Evolutionary conservation across 92 coral and sea anemone genomes (phyloP).

Genomic region (Actinostola sp.): DNA sequence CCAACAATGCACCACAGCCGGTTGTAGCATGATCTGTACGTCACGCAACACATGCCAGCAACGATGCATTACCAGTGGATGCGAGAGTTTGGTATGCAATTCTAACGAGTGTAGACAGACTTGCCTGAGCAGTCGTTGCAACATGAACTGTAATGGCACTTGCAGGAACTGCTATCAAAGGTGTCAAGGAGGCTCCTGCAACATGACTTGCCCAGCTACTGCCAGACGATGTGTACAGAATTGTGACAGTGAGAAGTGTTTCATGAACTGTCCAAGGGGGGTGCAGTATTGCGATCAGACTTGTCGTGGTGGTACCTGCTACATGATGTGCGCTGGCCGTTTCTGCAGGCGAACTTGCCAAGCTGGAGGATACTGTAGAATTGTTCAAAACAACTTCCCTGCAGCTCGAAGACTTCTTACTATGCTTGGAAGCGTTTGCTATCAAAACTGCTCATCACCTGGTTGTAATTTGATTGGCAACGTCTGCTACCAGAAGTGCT

Average conservation of each 20-base stretch:
- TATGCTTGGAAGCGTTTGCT: background rate
- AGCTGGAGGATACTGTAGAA: conserved; percentile 32
- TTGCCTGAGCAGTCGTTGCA: conserved; percentile 57
- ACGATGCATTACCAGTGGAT: conserved; percentile 57
- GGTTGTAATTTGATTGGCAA: conserved; percentile 5
- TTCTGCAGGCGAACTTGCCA: conserved; percentile 46
- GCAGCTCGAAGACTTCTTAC: no score
- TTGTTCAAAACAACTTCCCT: background rate
- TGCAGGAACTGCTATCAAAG: conserved; percentile 35
- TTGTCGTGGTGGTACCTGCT: conserved; percentile 58
- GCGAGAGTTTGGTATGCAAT: conserved; percentile 46
- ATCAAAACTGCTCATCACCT: background rate
- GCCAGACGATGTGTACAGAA: conserved; percentile 46
- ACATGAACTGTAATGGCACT: conserved; percentile 44
- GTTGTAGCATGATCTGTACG: conserved; percentile 39
- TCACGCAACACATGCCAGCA: conserved; percentile 42
- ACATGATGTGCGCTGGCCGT: conserved; percentile 46
- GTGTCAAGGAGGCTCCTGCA: conserved; percentile 57
- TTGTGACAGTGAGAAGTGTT: conserved; percentile 63
- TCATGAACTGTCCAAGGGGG: conserved; percentile 66
- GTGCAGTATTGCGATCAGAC: conserved; percentile 48
- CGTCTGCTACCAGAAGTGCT: conserved; percentile 52
- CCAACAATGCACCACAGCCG: conserved; percentile 60
- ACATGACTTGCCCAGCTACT: conserved; percentile 49
- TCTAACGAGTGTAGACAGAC: conserved; percentile 50